A percentile compares a stretch with the other conserved stretches of the same genome.
phyloP scores from a whole-genome alignment of 2,888 invertebrate species.

The Dinocampus coccinellae region DNA sequence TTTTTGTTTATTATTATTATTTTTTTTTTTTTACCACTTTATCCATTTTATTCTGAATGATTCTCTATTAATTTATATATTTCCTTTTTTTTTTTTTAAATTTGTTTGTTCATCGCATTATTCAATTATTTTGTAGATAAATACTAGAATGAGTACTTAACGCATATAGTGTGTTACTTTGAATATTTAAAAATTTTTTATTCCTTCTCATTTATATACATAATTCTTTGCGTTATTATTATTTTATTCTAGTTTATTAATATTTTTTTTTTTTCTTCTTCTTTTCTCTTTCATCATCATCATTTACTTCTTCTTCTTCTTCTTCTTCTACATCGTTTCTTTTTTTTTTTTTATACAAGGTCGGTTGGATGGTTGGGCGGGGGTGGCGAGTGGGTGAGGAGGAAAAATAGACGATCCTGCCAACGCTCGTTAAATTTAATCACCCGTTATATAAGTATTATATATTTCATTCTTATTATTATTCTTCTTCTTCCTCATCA shows the following conservation, averaged over 20 bases:
- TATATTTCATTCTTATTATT: conserved; percentile 45
- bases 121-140: conserved; percentile 53
- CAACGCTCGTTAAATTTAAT: conserved; percentile 56
- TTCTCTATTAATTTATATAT: conserved; percentile 1
- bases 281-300: conserved; percentile 39
- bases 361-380: conserved; percentile 39
- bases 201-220: conserved; percentile 49
- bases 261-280: conserved; percentile 26
- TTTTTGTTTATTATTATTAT: too few relatives aligned
- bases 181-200: conserved; percentile 19
- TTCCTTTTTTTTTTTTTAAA: conserved; percentile 5
- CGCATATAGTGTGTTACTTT: conserved; percentile 46
- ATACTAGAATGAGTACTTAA: conserved; percentile 55
- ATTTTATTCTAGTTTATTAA: too few relatives aligned
- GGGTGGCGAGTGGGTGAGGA: conserved; percentile 40
- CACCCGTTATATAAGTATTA: conserved; percentile 52
- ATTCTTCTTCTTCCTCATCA: conserved; percentile 36
- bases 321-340: conserved; percentile 43
- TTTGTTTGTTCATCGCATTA: conserved; percentile 35
- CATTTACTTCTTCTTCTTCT: conserved; percentile 35
- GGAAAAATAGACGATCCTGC: conserved; percentile 51
- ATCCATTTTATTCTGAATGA: background rate
- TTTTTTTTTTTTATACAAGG: conserved; percentile 45
- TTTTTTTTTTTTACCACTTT: background rate
- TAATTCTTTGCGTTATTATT: conserved; percentile 49